These are phyloP conservation scores for Taxidea taxus DNA, from an alignment of 2,113 vertebrate genomes.

Conservation along the genomic window DNA sequence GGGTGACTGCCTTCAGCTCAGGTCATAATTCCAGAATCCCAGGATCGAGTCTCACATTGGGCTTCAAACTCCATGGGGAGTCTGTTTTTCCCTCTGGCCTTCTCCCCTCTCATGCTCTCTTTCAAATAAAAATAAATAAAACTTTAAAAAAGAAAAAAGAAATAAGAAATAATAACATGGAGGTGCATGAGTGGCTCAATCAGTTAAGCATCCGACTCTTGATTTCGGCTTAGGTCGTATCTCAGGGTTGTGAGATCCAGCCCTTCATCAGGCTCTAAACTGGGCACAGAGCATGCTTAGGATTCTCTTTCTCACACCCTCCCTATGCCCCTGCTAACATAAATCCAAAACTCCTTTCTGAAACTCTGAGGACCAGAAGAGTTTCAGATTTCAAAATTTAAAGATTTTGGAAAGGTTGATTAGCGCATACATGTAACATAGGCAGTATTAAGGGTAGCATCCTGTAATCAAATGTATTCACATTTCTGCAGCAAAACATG, in stretches of 20 bases:
- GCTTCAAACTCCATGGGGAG: no score
- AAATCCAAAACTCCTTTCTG: neutral
- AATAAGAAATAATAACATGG: neutral
- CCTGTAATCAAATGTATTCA: neutral
- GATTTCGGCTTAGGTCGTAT: neutral
- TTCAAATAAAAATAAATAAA: no score
- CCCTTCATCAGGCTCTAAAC: neutral
- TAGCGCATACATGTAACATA: neutral
- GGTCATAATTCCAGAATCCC: neutral
- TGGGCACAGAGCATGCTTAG: neutral
- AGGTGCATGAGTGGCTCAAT: neutral
- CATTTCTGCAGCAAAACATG: neutral
- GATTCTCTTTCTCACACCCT: neutral
- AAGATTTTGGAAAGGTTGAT: neutral
- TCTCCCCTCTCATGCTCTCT: no score
- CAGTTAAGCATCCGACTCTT: neutral
- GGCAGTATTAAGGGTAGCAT: neutral
- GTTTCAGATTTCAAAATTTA: conserved; percentile 6
- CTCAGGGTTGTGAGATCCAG: neutral
- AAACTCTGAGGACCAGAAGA: neutral
- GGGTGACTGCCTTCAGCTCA: neutral
- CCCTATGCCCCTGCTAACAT: neutral
- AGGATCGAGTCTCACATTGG: no score
- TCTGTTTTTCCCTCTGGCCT: no score
- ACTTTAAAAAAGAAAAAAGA: neutral